Percentiles rank a stretch among this genome's conserved stretches.
phyloP scores from a whole-genome alignment of 1,140 invertebrate species.

The Elysia chlorotica region DNA sequence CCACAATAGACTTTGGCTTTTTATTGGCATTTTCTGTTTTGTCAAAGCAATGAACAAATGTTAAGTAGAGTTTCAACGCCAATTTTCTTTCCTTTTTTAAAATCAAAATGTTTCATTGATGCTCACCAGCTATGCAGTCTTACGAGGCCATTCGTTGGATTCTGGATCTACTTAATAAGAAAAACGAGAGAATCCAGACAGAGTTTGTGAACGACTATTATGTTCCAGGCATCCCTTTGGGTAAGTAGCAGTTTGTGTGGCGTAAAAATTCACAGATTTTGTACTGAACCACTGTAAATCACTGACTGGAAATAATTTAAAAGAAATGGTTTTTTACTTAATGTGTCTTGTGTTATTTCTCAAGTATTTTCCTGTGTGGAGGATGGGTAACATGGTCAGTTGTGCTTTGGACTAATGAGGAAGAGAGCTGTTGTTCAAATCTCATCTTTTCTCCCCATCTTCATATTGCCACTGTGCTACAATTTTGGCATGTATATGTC shows the following conservation, averaged over 20 bases:
- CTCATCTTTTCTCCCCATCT: too few species aligned
- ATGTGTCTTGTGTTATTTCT: not conserved
- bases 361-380: not conserved
- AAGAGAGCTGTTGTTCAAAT: too few species aligned
- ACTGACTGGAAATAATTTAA: too few species aligned
- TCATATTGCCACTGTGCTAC: too few species aligned
- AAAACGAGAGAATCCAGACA: constrained; percentile 42
- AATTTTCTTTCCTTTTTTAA: not conserved
- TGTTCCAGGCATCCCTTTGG: constrained; percentile 53
- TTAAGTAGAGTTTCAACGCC: not conserved
- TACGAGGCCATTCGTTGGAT: constrained; percentile 65
- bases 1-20: not conserved
- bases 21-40: not conserved
- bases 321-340: not conserved
- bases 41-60: not conserved
- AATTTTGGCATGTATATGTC: too few species aligned
- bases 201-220: constrained; percentile 43
- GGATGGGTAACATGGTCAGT: too few species aligned
- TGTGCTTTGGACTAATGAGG: too few species aligned
- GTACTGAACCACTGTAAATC: too few species aligned
- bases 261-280: too few species aligned
- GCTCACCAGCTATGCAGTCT: constrained; percentile 55
- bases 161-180: constrained; percentile 63
- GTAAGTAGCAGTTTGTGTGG: constrained; percentile 30
- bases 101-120: not conserved